Evolutionary conservation across 2,797 vertebrate species (phyloP).

Genomic region (Galaxias olidus): DNA sequence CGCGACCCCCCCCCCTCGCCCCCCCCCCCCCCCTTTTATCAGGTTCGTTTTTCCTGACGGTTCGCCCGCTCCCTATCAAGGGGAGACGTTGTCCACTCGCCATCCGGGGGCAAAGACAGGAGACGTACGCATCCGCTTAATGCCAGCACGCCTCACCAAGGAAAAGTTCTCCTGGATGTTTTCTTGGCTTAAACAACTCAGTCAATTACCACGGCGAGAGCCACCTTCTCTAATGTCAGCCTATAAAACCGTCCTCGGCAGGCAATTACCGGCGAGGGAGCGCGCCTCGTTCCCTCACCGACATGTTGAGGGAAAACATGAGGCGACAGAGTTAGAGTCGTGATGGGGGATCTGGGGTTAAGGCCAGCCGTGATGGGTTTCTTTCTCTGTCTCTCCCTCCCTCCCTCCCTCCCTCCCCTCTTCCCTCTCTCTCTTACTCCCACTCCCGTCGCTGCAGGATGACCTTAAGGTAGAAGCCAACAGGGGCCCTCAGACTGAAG

Average conservation of each 20-base stretch:
- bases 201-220: constrained; percentile 64
- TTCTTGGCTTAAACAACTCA: constrained; percentile 56
- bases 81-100: too few relatives aligned
- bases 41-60: too few relatives aligned
- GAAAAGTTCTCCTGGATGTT: constrained; percentile 47
- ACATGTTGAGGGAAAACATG: constrained; percentile 54
- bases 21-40: too few relatives aligned
- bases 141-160: constrained; percentile 28
- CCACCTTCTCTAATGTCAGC: constrained; percentile 71
- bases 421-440: constrained; percentile 44
- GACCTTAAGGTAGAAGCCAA: constrained; percentile 77
- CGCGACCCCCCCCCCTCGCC: too few relatives aligned
- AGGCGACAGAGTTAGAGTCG: constrained; percentile 46
- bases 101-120: too few relatives aligned
- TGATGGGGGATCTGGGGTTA: constrained; percentile 62
- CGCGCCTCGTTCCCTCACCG: constrained; percentile 66
- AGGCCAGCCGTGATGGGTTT: constrained; percentile 60
- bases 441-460: constrained; percentile 58
- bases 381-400: constrained; percentile 16
- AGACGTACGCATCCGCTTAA: constrained; percentile 31
- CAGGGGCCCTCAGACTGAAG: constrained; percentile 45
- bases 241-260: constrained; percentile 67
- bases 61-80: too few relatives aligned
- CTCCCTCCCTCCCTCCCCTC: constrained; percentile 1
- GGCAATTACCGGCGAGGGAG: constrained; percentile 74